Evolutionary conservation across 64 coral and sea anemone genomes (phyloP).

Genomic region (Montipora efflorescens): DNA sequence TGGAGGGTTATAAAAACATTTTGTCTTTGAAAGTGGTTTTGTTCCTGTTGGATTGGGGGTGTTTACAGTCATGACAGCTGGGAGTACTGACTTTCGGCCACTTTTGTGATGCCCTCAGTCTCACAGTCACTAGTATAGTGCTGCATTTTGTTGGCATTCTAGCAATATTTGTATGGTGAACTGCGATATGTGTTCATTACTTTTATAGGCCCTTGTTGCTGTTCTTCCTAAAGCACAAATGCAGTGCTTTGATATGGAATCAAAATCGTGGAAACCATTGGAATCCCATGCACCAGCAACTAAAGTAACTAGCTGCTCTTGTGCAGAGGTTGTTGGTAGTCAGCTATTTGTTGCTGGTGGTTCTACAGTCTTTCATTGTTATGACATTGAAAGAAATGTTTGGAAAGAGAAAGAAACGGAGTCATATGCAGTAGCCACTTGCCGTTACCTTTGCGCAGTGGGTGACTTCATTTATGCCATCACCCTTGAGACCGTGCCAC

Average conservation of each 20-base stretch:
- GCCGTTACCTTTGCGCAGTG: background rate
- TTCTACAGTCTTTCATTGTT: background rate
- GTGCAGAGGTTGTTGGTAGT: background rate
- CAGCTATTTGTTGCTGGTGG: background rate
- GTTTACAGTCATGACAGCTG: too few species aligned
- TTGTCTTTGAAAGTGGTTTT: too few species aligned
- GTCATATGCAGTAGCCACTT: background rate
- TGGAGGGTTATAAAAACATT: too few species aligned
- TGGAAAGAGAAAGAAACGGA: background rate
- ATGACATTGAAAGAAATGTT: background rate
- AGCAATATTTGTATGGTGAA: background rate
- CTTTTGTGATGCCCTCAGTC: too few species aligned
- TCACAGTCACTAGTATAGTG: too few species aligned
- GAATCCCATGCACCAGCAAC: background rate
- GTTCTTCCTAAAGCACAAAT: background rate
- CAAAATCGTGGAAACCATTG: background rate
- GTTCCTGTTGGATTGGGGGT: too few species aligned
- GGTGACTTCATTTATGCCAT: background rate
- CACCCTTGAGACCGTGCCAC: background rate
- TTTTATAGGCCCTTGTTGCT: slow-evolving; percentile 4
- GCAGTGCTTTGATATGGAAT: background rate
- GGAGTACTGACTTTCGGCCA: too few species aligned
- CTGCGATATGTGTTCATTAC: background rate
- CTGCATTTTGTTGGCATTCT: too few species aligned
- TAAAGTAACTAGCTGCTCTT: background rate